Evolutionary conservation across 1,140 invertebrate species (phyloP).

Genomic region (Brachionus rubens): DNA sequence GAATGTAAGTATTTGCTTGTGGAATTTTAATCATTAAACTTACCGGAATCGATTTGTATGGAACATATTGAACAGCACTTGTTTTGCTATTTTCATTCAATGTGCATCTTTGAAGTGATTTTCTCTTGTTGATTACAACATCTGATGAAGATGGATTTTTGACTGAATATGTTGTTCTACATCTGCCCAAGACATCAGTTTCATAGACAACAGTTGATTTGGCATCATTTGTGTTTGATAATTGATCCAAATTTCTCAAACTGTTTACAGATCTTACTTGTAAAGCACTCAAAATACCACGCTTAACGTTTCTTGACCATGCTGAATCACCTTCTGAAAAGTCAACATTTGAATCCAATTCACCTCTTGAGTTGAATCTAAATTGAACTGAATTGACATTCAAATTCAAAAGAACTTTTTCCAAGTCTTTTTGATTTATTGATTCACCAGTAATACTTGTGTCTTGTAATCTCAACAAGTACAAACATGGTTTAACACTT

Average conservation of each 20-base stretch:
- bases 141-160: background rate
- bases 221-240: background rate
- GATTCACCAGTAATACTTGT: slow-evolving; percentile 22
- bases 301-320: slow-evolving; percentile 40
- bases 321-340: slow-evolving; percentile 30
- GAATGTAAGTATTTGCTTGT: too few relatives aligned
- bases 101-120: slow-evolving; percentile 43
- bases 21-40: too few relatives aligned
- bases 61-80: slow-evolving; percentile 29
- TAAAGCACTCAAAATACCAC: slow-evolving; percentile 42
- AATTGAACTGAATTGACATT: slow-evolving; percentile 28
- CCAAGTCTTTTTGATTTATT: background rate
- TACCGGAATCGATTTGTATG: slow-evolving; percentile 30
- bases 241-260: slow-evolving; percentile 7
- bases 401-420: slow-evolving; percentile 14
- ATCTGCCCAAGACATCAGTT: slow-evolving; percentile 38
- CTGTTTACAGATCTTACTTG: slow-evolving; percentile 3
- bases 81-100: slow-evolving; percentile 40
- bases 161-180: slow-evolving; percentile 33
- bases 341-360: slow-evolving; percentile 31
- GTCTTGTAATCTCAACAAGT: slow-evolving; percentile 22
- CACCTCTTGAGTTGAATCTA: slow-evolving; percentile 31
- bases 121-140: background rate
- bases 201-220: slow-evolving; percentile 44
- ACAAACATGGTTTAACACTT: slow-evolving; percentile 28